Percentiles rank a stretch among this genome's conserved stretches.
Conservation (phyloP, 92 coral and sea anemone species). For the Porites lobata region DNA sequence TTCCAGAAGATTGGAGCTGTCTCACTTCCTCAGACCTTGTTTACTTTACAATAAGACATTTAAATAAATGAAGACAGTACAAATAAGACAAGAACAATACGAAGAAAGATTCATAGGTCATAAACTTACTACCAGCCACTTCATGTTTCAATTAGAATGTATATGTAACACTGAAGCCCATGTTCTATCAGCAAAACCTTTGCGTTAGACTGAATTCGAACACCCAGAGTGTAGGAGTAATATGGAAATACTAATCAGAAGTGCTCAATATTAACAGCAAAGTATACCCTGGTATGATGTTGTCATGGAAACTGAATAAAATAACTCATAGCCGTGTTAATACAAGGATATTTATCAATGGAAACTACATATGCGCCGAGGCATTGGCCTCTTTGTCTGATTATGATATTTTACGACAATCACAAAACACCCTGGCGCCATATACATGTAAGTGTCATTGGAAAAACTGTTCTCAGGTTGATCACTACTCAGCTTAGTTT, state of each 20-base stretch:
- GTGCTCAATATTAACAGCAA: neutral
- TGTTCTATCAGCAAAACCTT: neutral
- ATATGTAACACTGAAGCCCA: too few relatives aligned
- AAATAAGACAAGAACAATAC: too few relatives aligned
- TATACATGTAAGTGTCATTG: too few relatives aligned
- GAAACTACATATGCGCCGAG: neutral
- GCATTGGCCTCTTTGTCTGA: neutral
- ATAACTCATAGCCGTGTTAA: neutral
- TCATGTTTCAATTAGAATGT: neutral
- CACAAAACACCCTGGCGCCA: too few relatives aligned
- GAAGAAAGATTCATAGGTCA: too few relatives aligned
- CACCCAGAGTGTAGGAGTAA: neutral
- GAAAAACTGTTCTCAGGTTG: too few relatives aligned
- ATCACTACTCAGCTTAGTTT: too few relatives aligned
- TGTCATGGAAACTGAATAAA: slow-evolving; percentile 15
- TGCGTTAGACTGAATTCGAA: neutral
- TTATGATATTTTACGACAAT: too few relatives aligned
- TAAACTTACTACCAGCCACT: neutral
- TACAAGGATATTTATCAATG: neutral
- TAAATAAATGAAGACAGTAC: too few relatives aligned
- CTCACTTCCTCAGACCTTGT: too few relatives aligned
- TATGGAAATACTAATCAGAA: neutral
- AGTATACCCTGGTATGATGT: neutral
- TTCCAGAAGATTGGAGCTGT: too few relatives aligned
- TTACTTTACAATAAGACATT: too few relatives aligned